Base-by-base conservation (phyloP, 2,113 vertebrate genomes). In the Melanerpes formicivorus region DNA sequence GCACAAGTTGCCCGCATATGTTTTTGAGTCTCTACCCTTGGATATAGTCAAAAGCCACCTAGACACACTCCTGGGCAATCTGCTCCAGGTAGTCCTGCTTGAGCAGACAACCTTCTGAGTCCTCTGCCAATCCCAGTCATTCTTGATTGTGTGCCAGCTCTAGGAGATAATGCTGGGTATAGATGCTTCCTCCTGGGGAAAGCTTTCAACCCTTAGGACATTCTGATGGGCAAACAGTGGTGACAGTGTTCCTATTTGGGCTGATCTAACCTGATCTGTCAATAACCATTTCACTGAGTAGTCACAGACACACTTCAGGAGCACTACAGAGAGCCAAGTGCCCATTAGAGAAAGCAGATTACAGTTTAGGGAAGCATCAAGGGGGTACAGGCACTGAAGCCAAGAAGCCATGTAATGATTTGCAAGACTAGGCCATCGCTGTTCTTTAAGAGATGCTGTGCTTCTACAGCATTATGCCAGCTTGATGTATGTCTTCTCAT, bases 281-380 rank as follows among this genome's bases (percentile, higher is more conserved):
- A 88, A 90, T 82, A 90, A 74, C 7, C 63, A 76, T 87, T 90
- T 95, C 63, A 89, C 9, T 75, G 69, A 80, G 21, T 6, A 89
- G 66, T 66, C 84, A 55, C 29, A 77, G 84, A 54, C 75, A 85
- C 4, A 6, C 67, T 80, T 80, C 69, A 91, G 79, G 44, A 91
- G 80, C 60, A 77, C 81, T 80, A 77, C n/a, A 64, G 30, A 63
- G 16, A 95, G 55, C 30, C 71, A 88, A 93, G 78, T 63, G 71
- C 60, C 80, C 92, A 95, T 88, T 92, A 94, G 64, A 80, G 71
- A 70, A 96, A 54, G 72, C 10, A 66, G 71, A 80, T 80, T 80
- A 80, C 64, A 42, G 79, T 87, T 95, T 87, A 92, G 75, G 91
- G 87, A 52, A 52, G 80, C 72, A 89, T 64, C 87, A 85, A 64